Evolutionary conservation across 2,113 vertebrate genomes (phyloP), one percentile per base, ranked within the genome.

Genomic region (Calonectris borealis): DNA sequence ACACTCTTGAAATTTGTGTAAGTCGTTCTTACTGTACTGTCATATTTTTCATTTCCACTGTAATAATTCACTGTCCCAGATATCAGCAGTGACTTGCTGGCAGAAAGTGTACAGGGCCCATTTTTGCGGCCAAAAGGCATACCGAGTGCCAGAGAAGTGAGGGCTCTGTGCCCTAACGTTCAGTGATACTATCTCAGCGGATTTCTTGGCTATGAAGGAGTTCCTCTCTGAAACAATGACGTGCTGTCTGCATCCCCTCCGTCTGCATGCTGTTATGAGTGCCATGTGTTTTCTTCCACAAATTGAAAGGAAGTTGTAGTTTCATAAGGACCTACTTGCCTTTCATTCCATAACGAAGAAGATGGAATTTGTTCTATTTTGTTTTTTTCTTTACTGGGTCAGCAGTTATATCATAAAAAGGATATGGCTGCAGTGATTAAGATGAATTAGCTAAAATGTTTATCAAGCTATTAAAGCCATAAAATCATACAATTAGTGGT

Each of bases 311-410:
- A 96, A 93, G 82, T 52, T 65, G 57, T 76, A 76, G 78, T 85
- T 93, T 79, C 70, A 54, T 75, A 58, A 84, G 84, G 58, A 92
- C 52, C 52, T 72, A 10, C 51, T 87, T 91, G 86, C 78, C 66
- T 91, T 87, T 87, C 44, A 7, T 89, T 76, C 57, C 6, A 0
- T 22, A 27, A 51, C 27, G 64, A 87, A 65, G 78, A 79, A 22
- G 48, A 42, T 16, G 22, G 57, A 80, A 72, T 89, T 78, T 77
- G 71, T n/a, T 89, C 93, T 72, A 52, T 2, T 51, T 54, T 44
- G 20, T 16, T 42, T 46, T 18, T 87, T 73, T 70, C 38, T 73
- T 73, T 60, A 25, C 66, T 62, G 40, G 44, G 27, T 93, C 78
- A 92, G 62, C 73, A 86, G 8, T 93, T 93, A 9, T 40, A 36